Base-by-base conservation (phyloP, 2,113 vertebrate genomes). In the Chunga burmeisteri region DNA sequence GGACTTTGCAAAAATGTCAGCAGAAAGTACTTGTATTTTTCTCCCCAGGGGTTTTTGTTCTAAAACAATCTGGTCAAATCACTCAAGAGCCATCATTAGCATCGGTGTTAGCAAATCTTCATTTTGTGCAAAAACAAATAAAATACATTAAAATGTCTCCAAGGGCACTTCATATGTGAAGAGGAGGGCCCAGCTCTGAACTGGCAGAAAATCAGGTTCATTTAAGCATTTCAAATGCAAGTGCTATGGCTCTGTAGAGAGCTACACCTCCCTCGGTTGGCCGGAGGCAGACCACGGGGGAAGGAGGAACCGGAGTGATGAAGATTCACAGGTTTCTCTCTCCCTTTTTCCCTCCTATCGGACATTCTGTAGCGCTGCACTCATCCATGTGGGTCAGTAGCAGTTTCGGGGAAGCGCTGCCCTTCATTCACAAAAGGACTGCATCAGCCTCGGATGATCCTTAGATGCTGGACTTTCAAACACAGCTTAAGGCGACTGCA, bases 41-140 rank as follows among this genome's bases (percentile, higher is more conserved):
- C 52, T 89, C 89, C 78, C 78, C 5, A 3, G 25, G 87, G 84
- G 73, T 27, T 87, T 93, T 88, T 93, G 47, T 91, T 93, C 78
- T 93, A 26, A 89, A 94, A 95, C 58, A 89, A 89, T 87, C 96
- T 89, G 78, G 84, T 72, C 77, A 93, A 90, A 95, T 81, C 80
- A 78, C 67, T 95, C 52, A 44, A 62, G 77, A 95, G 77, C 42
- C 83, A 53, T 20, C 62, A 92, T 92, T 83, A 90, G 36, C 77
- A 87, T 88, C 10, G 7, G 79, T 47, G 40, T 93, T 94, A 90
- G 71, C 79, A 94, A 96, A 81, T 58, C 68, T 78, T 94, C 61
- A 46, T 92, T 95, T 56, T 59, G 40, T 72, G 70, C 73, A 85
- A 63, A 96, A 84, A 5, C 61, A 94, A 91, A 73, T 44, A 53